Conservation (phyloP, 92 coral and sea anemone genomes). For the Isaurus tuberculatus region DNA sequence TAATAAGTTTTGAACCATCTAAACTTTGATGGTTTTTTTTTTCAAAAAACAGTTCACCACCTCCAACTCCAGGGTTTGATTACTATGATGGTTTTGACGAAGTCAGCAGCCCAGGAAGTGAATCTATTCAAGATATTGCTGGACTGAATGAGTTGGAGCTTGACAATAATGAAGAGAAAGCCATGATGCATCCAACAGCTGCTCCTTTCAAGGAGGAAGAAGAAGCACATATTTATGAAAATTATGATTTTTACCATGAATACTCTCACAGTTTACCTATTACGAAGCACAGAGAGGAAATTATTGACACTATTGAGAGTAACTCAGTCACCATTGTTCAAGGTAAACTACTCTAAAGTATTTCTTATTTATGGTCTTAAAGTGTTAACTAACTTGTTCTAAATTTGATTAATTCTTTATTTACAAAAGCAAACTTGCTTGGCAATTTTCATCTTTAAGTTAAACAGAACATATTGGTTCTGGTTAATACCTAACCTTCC, state of each 20-base stretch:
- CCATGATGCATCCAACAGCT: slow-evolving; percentile 54
- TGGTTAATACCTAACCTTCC: too few relatives aligned
- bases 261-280: slow-evolving; percentile 87
- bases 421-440: too few relatives aligned
- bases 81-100: slow-evolving; percentile 49
- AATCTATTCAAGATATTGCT: slow-evolving; percentile 66
- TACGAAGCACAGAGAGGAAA: slow-evolving; percentile 79
- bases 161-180: slow-evolving; percentile 45
- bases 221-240: slow-evolving; percentile 88
- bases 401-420: too few relatives aligned
- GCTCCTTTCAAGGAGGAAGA: slow-evolving; percentile 88
- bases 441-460: too few relatives aligned
- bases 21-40: background rate
- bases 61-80: slow-evolving; percentile 39
- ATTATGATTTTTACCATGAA: slow-evolving; percentile 87
- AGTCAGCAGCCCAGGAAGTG: slow-evolving; percentile 55
- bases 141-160: slow-evolving; percentile 72
- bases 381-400: too few relatives aligned
- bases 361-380: background rate
- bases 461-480: too few relatives aligned
- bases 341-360: slow-evolving; percentile 54
- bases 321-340: slow-evolving; percentile 93
- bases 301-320: slow-evolving; percentile 89
- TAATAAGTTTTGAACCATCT: background rate
- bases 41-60: slow-evolving; percentile 15